Conservation (phyloP, 2,797 vertebrate genomes). For the Clarias pachynema region DNA sequence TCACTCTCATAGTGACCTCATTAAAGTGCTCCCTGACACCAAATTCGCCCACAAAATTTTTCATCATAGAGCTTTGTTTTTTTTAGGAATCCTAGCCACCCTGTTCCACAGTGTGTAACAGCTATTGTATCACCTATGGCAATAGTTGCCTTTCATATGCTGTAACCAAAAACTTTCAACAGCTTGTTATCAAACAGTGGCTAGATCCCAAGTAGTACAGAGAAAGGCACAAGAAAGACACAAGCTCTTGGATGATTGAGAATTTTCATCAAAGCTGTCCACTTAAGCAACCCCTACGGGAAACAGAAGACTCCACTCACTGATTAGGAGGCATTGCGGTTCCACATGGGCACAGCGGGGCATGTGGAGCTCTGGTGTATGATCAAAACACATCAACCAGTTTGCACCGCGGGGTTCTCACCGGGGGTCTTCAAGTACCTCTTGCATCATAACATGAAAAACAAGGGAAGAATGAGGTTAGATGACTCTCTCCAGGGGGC, state of each 20-base stretch:
- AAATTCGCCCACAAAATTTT: neutral
- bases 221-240: neutral
- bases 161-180: neutral
- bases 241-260: neutral
- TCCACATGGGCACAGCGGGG: neutral
- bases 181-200: neutral
- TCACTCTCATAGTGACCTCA: neutral
- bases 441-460: neutral
- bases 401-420: neutral
- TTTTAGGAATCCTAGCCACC: neutral
- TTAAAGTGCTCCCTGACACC: neutral
- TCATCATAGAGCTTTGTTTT: neutral
- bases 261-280: neutral
- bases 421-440: neutral
- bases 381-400: neutral
- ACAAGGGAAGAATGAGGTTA: neutral
- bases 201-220: neutral
- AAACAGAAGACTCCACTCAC: neutral
- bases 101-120: neutral
- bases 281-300: neutral
- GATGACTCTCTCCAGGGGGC: neutral
- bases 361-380: neutral
- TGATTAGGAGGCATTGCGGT: neutral
- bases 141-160: neutral
- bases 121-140: neutral